Evolutionary conservation across 2,888 invertebrate genomes (phyloP), one percentile per base, ranked within the genome.

Genomic region (Zygaena filipendulae): DNA sequence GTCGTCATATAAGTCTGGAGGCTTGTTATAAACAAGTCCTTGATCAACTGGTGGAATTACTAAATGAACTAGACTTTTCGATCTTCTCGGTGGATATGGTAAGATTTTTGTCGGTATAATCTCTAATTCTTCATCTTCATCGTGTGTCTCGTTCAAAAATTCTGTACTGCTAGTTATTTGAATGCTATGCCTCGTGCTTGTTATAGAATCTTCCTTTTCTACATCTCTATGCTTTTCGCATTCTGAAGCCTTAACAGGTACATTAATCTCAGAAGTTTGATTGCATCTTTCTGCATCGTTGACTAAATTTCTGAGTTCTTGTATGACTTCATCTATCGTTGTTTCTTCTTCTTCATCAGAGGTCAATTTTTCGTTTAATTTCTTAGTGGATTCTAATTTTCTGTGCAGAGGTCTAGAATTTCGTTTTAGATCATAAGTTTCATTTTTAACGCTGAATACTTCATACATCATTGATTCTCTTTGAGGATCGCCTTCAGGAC

Each of bases 291-390:
- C 91, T 1, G 91, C 92, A 47, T 92, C 90, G 52, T 90, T 92
- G 1, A 92, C 91, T 36, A 93, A 92, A 47, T 91, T 92, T 39
- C 89, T 83, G 19, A 93, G 63, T 58, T 92, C 92, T 60, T 91
- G 91, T 49, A 93, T 92, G 2, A 92, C 92, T 64, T 92, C 92
- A 47, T 92, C 92, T 36, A 93, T 92, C 2, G 92, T 92, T 0
- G 91, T 89, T 63, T 91, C 90, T 31, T 87, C 87, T 52, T 88
- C 88, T 23, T 86, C 85, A 3, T 75, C 77, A 21, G 70, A 67
- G 46, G 70, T 77, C 30, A 69, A 74, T 32, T 61, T 44, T 18
- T 55, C 52, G 11, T 40, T 47, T 23, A 43, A 57, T 35, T 61
- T 70, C 37, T 63, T 56, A 2, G 42, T 59, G 18, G 47, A 51